Evolutionary conservation across 2,113 vertebrate species (phyloP).

Genomic region (Mustelus asterias): DNA sequence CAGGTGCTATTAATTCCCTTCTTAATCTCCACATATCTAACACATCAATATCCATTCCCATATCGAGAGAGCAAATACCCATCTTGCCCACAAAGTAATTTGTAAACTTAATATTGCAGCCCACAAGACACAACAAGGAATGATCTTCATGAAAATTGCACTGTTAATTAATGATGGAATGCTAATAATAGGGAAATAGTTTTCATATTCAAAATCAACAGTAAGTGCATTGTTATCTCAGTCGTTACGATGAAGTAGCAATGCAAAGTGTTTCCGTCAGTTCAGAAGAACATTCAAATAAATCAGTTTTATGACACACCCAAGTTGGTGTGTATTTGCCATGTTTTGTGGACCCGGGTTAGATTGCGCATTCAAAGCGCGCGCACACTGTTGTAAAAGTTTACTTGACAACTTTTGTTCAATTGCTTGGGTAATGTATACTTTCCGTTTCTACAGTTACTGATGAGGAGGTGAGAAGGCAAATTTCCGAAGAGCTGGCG

Average conservation of each 20-base stretch:
- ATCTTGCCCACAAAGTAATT: neutral
- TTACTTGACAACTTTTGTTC: neutral
- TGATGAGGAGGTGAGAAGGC: constrained; percentile 67
- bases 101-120: neutral
- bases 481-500: constrained; percentile 66
- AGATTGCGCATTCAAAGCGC: neutral
- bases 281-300: neutral
- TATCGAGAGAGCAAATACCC: neutral
- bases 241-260: neutral
- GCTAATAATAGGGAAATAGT: neutral
- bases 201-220: neutral
- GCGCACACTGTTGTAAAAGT: neutral
- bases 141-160: neutral
- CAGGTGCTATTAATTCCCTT: neutral
- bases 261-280: neutral
- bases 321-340: neutral
- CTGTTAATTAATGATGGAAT: neutral
- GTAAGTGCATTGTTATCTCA: neutral
- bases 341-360: neutral
- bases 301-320: neutral
- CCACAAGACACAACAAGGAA: neutral
- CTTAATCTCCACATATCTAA: neutral
- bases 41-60: neutral
- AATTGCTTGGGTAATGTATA: neutral
- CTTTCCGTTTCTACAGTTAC: constrained; percentile 51